Conservation (phyloP, 1,140 invertebrate species). For the Ceratina australensis region DNA sequence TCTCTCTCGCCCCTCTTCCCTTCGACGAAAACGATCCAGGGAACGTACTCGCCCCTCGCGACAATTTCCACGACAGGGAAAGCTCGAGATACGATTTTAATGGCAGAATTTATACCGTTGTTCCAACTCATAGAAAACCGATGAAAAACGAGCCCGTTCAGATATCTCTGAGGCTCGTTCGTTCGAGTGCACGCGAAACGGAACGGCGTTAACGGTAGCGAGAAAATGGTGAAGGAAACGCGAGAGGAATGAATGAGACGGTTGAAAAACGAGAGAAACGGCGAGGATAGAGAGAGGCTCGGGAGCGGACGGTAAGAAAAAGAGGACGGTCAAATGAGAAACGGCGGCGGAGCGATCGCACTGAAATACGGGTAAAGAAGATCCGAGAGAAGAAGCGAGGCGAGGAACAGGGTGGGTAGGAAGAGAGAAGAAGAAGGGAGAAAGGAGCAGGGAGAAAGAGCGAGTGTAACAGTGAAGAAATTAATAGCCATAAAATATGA, state of each 20-base stretch:
- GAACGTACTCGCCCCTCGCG: constrained; percentile 7
- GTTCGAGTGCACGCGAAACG: no score
- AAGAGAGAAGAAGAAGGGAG: constrained; percentile 14
- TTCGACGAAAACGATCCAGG: constrained; percentile 8
- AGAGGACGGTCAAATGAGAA: constrained; percentile 36
- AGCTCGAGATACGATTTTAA: no score
- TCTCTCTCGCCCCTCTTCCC: not conserved
- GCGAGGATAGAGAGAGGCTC: constrained; percentile 25
- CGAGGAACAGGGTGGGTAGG: not conserved
- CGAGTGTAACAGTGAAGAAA: constrained; percentile 78
- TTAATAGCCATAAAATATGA: constrained; percentile 82
- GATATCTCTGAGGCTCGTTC: no score
- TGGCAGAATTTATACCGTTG: no score
- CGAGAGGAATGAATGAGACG: constrained; percentile 17
- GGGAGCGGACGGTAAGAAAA: constrained; percentile 1
- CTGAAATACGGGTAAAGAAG: constrained; percentile 28
- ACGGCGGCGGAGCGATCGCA: constrained; percentile 15
- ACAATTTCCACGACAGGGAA: no score
- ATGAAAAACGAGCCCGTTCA: no score
- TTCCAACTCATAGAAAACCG: no score
- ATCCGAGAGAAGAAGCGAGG: constrained; percentile 8
- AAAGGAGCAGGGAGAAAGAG: constrained; percentile 49
- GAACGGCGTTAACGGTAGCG: not conserved
- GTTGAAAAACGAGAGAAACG: constrained; percentile 19
- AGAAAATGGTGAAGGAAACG: constrained; percentile 6